Percentiles rank a stretch among this genome's conserved stretches.
phyloP scores from a whole-genome alignment of 2,797 vertebrate genomes.

The Esox lucius region DNA sequence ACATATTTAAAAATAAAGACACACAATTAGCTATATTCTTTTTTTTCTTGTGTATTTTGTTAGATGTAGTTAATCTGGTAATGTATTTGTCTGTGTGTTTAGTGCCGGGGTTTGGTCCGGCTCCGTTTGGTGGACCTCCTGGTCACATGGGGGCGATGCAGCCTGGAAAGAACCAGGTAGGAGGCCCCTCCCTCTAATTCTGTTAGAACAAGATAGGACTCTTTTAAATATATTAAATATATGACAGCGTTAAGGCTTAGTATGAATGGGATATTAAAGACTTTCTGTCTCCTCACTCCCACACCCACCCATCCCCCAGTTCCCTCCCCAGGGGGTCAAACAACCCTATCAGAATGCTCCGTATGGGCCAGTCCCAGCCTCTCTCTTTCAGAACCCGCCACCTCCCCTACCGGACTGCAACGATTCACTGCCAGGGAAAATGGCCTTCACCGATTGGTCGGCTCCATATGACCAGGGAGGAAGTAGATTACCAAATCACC shows the following conservation, averaged over 20 bases:
- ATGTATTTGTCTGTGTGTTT: background rate
- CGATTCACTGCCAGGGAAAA: constrained; percentile 76
- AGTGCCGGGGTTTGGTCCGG: constrained; percentile 85
- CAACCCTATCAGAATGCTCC: constrained; percentile 83
- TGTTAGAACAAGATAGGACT: too few species aligned
- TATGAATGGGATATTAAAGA: too few species aligned
- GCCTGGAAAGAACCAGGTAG: constrained; percentile 85
- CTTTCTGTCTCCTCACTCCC: background rate
- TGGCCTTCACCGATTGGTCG: constrained; percentile 85
- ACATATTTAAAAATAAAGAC: background rate
- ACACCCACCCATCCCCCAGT: constrained; percentile 66
- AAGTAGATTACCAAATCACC: constrained; percentile 80
- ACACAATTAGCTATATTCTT: background rate
- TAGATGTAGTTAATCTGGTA: background rate
- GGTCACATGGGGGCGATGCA: constrained; percentile 82
- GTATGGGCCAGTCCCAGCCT: constrained; percentile 74
- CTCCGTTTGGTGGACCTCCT: constrained; percentile 83
- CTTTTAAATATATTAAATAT: too few species aligned
- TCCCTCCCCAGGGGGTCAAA: constrained; percentile 82
- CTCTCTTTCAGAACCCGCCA: constrained; percentile 79
- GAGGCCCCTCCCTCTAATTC: background rate
- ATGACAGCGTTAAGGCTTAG: too few species aligned
- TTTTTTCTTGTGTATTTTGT: background rate
- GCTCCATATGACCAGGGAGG: constrained; percentile 83
- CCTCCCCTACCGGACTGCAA: constrained; percentile 82